Evolutionary conservation across 2,888 invertebrate species (phyloP), one percentile per base, ranked within the genome.

Genomic region (Teleiodes luculella): DNA sequence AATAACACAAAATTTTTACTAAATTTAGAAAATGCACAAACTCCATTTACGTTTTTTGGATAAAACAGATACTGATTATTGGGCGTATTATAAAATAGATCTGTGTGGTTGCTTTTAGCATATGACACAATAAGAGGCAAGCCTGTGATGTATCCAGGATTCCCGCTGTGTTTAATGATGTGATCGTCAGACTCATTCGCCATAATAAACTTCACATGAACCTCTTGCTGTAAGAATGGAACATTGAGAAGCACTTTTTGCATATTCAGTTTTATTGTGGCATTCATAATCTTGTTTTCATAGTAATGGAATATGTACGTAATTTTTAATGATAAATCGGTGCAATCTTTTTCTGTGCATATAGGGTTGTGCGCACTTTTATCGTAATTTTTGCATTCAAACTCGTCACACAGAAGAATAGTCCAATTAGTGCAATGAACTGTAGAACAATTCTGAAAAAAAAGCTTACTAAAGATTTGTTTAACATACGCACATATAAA

Each of bases 101-200:
- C 67, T 1, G 83, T 80, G 53, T 80, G 68, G 61, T 89, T 80
- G 35, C 57, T 66, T 58, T 72, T 66, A 31, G 74, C 65, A 51
- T 65, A 74, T 41, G 88, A 91, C 30, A 76, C 72, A 54, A 92
- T 76, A 31, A 96, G 80, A 0, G 95, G 95, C 62, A 92, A 91
- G 6, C 93, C 93, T 3, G 83, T 64, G 5, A 92, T 70, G 68
- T 96, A 96, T 2, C 96, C 96, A 1, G 95, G 95, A 76, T 93
- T 94, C 2, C 96, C 96, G 80, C 96, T 96, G 13, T 90, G 65
- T 59, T 69, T 64, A 31, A 83, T 56, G 35, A 81, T 58, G 16
- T 66, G 58, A 1, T 79, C 74, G n/a, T 66, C 63, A 0, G 82
- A 71, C 41, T 67, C 63, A 59, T 85, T 84, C 6, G 71, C 63